A percentile compares a stretch with the other conserved stretches of the same genome.
These are phyloP conservation scores for Drepana falcataria DNA, from an alignment of 2,888 invertebrate species.

Conservation along the genomic window DNA sequence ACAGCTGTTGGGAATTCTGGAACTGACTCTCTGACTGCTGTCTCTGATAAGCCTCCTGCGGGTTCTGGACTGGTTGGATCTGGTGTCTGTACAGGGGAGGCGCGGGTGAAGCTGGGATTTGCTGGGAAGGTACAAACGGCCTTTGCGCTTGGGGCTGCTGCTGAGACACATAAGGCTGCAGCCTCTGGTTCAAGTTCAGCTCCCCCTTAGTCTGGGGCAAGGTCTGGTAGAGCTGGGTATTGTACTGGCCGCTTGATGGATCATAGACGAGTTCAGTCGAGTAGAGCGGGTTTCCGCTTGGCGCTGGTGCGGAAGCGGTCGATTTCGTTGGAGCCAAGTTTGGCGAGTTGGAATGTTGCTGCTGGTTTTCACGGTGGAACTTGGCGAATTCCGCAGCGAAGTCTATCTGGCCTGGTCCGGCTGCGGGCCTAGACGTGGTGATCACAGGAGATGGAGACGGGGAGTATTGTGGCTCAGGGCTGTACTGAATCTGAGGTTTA, in stretches of 20 bases:
- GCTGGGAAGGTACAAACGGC: constrained; percentile 79
- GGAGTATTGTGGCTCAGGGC: constrained; percentile 63
- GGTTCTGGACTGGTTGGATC: constrained; percentile 51
- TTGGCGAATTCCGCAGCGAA: constrained; percentile 87
- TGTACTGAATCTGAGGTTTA: constrained; percentile 69
- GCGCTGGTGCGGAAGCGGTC: constrained; percentile 50
- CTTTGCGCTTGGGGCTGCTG: constrained; percentile 73
- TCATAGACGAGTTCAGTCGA: constrained; percentile 88
- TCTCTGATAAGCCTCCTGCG: constrained; percentile 77
- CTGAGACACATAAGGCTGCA: constrained; percentile 85
- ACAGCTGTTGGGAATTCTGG: constrained; percentile 82
- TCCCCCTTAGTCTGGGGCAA: constrained; percentile 86
- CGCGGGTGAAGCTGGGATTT: constrained; percentile 55
- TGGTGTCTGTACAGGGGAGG: constrained; percentile 74
- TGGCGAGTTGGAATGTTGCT: constrained; percentile 72
- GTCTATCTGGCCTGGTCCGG: constrained; percentile 73
- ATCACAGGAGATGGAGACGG: constrained; percentile 52
- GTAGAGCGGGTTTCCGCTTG: constrained; percentile 82
- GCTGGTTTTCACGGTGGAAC: constrained; percentile 83
- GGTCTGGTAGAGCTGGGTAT: constrained; percentile 87
- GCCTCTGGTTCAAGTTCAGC: constrained; percentile 84
- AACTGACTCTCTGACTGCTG: constrained; percentile 80
- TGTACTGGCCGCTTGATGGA: constrained; percentile 86
- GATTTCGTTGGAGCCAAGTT: constrained; percentile 54
- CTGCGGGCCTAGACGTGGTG: constrained; percentile 42